Base-by-base conservation (phyloP, 2,888 invertebrate species). In the Leptothorax acervorum region DNA sequence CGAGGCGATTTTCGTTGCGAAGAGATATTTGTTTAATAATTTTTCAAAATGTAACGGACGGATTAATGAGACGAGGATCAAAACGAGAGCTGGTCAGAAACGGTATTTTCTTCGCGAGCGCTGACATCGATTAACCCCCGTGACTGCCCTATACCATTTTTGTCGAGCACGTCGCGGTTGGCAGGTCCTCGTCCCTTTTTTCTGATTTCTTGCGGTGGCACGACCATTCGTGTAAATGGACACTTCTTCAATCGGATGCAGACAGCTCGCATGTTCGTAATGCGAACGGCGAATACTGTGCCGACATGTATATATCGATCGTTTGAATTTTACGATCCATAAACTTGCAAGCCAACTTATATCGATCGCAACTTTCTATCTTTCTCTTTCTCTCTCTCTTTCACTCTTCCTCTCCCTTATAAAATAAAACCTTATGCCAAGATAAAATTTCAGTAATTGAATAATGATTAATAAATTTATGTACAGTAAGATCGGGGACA, bases 171-270 rank as follows among this genome's bases (percentile, higher is more conserved):
- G 23, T 48, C 60, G 15, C 35, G 23, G 18, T 79, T 71, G 35
- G 12, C 9, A n/a, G 31, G 8, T 11, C 23, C 23, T 62, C 35
- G 18, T 23, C 23, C 28, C 15, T 60, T 35, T 48, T 57, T 75
- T 63, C 12, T 12, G 71, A 81, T 39, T 79, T 79, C 45, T 79
- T 23, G 35, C 31, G 11, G 70, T 60, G 35, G 71, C 48, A 81
- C 71, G 71, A 60, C 48, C 35, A 62, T 81, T 81, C 71, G 79
- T 81, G 79, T 71, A 71, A 79, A 81, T 60, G 60, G 42, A 81
- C n/a, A 71, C 60, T 81, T 81, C 39, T 81, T 81, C 60, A 81
- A 28, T 71, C 45, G 45, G 45, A 68, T 78, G 55, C 42, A 48
- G 71, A 81, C 48, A 81, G 71, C 60, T 81, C 35, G 71, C 79